Base-by-base conservation (phyloP, 30 jellyfish, hydroid and myxozoan species). In the Chironex yamaguchii region DNA sequence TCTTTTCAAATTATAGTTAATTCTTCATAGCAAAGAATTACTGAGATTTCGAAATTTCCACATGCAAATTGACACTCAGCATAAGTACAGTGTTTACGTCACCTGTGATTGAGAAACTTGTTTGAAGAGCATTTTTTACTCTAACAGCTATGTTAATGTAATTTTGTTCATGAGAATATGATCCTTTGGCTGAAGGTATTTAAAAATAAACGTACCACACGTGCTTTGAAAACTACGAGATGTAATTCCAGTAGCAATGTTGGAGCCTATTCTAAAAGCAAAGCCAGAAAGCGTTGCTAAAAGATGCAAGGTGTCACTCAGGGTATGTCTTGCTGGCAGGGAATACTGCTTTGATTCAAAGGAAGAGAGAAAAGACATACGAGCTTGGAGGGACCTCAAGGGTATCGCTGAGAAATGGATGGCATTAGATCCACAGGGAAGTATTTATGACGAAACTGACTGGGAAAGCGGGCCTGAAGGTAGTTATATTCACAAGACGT, bases 341-440 rank as follows among this genome's bases (percentile, higher is more conserved):
- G 80, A 67, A 67, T 24, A 67, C 80, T 67, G 80, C 34, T 67
- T 67, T 25, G 80, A 67, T 67, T 67, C 80, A 67, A 67, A 67
- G 9, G 80, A 67, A 67, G 80, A 67, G 80, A 67, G 80, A 67
- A 67, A 67, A 67, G 80, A 67, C 80, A 67, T 67, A n/a, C n/a
- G n/a, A n/a, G n/a, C n/a, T n/a, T n/a, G n/a, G n/a, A n/a, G n/a
- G n/a, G n/a, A 54, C 25, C 71, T 54, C 71, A 54, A 54, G 71
- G 71, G 31, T 54, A 54, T 54, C 71, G 71, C 71, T 20, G 71
- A 54, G 71, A 54, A 54, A 54, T 54, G 71, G 71, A 34, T 54
- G n/a, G n/a, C n/a, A n/a, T 54, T n/a, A 20, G 71, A 54, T 54
- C 71, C 71, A 54, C 25, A 54, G 21, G 71, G 71, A 54, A 54